Base-by-base conservation (phyloP, 2,888 invertebrate genomes). In the Eristalis tenax region DNA sequence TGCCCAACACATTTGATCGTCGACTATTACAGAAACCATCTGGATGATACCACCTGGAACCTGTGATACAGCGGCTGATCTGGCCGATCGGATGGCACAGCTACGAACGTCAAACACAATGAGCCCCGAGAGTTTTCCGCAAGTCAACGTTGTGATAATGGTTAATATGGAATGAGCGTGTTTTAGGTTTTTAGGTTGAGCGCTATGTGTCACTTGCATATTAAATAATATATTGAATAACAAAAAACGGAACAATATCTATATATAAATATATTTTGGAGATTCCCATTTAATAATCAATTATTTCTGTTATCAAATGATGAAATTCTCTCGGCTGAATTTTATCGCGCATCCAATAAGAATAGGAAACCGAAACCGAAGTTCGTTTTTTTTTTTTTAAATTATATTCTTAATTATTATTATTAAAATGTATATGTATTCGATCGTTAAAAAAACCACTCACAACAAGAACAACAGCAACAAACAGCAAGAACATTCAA, bases 11-110 rank as follows among this genome's bases (percentile, higher is more conserved):
- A 5, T 18, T 18, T n/a, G 8, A 50, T 50, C n/a, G 8, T 18
- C n/a, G 0, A 18, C 18, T 0, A 83, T 94, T 94, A 77, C 93
- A 95, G 95, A 93, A 92, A 92, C 93, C 92, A 92, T 93, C 76
- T 93, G 92, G 92, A 91, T 92, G 92, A 90, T 92, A 85, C 92
- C 92, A 89, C 92, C 91, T 13, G 92, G 92, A 61, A 90, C 90
- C 26, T 90, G 91, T 88, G 91, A 91, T 83, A 91, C 91, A 63
- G 91, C 91, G 79, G 90, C 91, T 82, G 93, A 93, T 89, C 89
- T 93, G 79, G 91, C 92, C 82, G 91, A 93, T 86, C 92, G 92
- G 76, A 92, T 93, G 93, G 91, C 92, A 88, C 92, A 93, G 90
- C 89, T 93, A 76, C 91, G 92, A 74, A 92, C 92, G 78, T 90